Percentiles rank a stretch among this genome's conserved stretches.
Evolutionary conservation across 2,113 vertebrate species (phyloP).

Genomic region (Calidris pygmaea): DNA sequence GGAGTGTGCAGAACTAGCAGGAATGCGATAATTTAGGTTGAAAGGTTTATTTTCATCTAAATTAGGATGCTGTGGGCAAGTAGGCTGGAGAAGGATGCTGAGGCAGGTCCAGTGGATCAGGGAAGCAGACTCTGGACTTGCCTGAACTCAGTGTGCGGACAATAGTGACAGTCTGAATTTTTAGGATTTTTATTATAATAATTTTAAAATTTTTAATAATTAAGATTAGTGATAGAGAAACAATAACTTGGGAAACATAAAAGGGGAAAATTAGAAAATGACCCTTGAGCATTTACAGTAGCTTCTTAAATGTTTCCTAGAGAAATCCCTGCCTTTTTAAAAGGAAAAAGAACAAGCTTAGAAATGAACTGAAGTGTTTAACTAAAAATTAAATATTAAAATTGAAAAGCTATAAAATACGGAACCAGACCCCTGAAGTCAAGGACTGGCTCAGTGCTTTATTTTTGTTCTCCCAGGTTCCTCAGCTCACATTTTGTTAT

Average conservation of each 20-base stretch:
- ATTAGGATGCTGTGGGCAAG: neutral
- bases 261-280: neutral
- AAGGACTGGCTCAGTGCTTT: neutral
- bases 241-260: neutral
- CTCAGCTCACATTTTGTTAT: neutral
- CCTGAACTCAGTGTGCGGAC: neutral
- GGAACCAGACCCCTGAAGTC: neutral
- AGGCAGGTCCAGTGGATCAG: neutral
- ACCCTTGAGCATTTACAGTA: neutral
- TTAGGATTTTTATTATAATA: neutral
- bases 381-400: neutral
- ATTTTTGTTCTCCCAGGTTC: neutral
- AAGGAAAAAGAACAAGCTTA: neutral
- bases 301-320: neutral
- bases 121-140: neutral
- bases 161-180: neutral
- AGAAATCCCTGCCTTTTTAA: neutral
- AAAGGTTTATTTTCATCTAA: neutral
- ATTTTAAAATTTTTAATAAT: neutral
- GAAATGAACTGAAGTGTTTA: neutral
- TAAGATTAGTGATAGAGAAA: neutral
- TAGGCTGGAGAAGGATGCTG: neutral
- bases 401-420: neutral
- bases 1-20: neutral
- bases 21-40: neutral